Percentiles rank a stretch among this genome's conserved stretches.
Conservation (phyloP, 1,140 invertebrate species). For the Lordiphosa stackelbergi region DNA sequence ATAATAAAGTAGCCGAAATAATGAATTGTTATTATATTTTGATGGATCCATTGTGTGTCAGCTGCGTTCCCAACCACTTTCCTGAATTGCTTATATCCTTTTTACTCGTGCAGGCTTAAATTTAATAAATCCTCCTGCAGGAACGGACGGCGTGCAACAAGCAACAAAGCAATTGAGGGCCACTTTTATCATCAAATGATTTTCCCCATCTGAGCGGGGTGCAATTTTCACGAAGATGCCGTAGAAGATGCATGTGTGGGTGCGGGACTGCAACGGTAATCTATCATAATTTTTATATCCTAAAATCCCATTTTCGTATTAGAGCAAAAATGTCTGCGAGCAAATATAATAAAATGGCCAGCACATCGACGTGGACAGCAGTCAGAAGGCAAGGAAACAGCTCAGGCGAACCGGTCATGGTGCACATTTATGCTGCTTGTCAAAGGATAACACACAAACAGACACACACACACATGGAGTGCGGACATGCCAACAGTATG, state of each 20-base stretch:
- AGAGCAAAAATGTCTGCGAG: conserved; percentile 75
- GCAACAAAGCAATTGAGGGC: conserved; percentile 66
- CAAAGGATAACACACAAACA: conserved; percentile 66
- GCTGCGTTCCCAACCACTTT: conserved; percentile 18
- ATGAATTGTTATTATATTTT: conserved; percentile 41
- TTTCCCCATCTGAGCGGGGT: conserved; percentile 47
- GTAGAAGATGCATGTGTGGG: conserved; percentile 6
- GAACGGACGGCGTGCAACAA: conserved; percentile 30
- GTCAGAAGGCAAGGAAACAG: conserved; percentile 13
- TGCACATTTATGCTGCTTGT: conserved; percentile 64
- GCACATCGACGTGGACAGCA: conserved; percentile 55
- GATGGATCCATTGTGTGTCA: conserved; percentile 24
- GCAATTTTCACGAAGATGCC: conserved; percentile 51
- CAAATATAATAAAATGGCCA: conserved; percentile 74
- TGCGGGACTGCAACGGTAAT: conserved; percentile 62
- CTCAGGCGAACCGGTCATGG: conserved; percentile 23
- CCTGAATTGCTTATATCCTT: conserved; percentile 2
- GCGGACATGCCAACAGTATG: conserved; percentile 56
- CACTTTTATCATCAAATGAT: conserved; percentile 70
- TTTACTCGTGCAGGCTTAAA: conserved; percentile 22
- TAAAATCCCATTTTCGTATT: conserved; percentile 77
- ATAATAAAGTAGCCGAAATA: conserved; percentile 21
- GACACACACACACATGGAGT: conserved; percentile 7
- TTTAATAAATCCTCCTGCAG: conserved; percentile 47
- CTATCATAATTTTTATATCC: conserved; percentile 77